Evolutionary conservation across 2,113 vertebrate genomes (phyloP).

Genomic region (Silurus asotus): DNA sequence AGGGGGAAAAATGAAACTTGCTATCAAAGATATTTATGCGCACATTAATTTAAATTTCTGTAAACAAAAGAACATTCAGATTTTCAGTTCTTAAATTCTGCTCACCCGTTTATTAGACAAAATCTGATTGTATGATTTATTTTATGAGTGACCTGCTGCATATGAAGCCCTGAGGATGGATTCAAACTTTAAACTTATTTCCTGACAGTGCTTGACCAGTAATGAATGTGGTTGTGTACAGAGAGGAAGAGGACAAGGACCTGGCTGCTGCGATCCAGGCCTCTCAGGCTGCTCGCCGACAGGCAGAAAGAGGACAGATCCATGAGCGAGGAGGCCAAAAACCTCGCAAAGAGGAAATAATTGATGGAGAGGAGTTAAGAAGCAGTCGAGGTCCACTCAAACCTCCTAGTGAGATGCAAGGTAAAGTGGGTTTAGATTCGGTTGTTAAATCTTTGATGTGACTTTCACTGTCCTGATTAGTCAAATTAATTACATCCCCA

Average conservation of each 20-base stretch:
- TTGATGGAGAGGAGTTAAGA: constrained; percentile 62
- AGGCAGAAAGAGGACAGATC: constrained; percentile 75
- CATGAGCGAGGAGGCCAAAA: constrained; percentile 77
- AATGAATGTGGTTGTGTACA: constrained; percentile 56
- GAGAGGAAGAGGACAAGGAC: constrained; percentile 92
- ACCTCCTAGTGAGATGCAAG: constrained; percentile 46
- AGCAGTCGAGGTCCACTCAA: constrained; percentile 32
- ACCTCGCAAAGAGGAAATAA: constrained; percentile 74
- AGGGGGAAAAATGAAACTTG: not conserved
- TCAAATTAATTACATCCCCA: too few relatives aligned
- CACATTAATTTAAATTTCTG: not conserved
- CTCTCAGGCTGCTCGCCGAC: constrained; percentile 77
- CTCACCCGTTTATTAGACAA: not conserved
- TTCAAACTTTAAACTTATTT: not conserved
- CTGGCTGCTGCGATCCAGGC: constrained; percentile 86
- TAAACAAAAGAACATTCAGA: not conserved
- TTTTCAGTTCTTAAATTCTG: not conserved
- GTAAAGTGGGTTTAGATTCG: constrained; percentile 18
- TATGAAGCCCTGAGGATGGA: not conserved
- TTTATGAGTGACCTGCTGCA: not conserved
- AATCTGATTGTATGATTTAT: not conserved
- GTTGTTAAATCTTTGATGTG: not conserved
- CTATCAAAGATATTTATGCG: not conserved
- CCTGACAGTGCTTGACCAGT: not conserved
- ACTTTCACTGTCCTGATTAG: not conserved